A percentile compares a stretch with the other conserved stretches of the same genome.
phyloP scores from a whole-genome alignment of 2,113 vertebrate genomes.

The Progne subis region DNA sequence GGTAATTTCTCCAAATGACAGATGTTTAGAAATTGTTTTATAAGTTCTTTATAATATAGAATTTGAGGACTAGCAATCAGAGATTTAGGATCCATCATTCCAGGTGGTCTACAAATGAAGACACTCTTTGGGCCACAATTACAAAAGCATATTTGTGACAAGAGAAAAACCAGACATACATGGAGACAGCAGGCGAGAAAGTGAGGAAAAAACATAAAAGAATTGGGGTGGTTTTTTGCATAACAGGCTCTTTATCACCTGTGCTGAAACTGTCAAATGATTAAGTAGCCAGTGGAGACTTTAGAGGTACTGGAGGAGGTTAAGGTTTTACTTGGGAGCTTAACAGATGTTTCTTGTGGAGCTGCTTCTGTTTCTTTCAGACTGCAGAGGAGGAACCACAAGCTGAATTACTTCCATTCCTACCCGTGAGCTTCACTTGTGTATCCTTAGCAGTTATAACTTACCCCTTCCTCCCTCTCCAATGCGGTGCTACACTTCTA shows the following conservation, averaged over 20 bases:
- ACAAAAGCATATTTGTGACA: not conserved
- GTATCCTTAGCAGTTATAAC: not conserved
- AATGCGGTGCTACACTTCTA: rapidly evolving
- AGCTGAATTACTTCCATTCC: not conserved
- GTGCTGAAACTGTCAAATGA: not conserved
- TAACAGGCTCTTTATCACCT: not conserved
- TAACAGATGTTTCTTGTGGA: not conserved
- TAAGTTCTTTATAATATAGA: not conserved
- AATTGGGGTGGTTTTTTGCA: rapidly evolving
- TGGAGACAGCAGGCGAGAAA: not conserved
- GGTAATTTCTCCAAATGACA: not conserved
- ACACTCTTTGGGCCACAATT: not conserved
- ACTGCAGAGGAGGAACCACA: not conserved
- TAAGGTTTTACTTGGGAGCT: not conserved
- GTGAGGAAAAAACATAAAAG: not conserved
- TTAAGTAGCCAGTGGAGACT: not conserved
- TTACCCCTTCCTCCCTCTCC: not conserved
- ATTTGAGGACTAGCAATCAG: not conserved
- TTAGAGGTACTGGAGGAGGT: not conserved
- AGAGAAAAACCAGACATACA: not conserved
- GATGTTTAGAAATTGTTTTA: not conserved
- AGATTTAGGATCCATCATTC: not conserved
- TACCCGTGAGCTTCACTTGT: not conserved
- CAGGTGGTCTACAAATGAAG: not conserved
- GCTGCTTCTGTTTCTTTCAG: not conserved